These are phyloP conservation scores for Antedon mediterranea DNA, from an alignment of 53 echinoderm and acorn worm genomes.

Conservation along the genomic window DNA sequence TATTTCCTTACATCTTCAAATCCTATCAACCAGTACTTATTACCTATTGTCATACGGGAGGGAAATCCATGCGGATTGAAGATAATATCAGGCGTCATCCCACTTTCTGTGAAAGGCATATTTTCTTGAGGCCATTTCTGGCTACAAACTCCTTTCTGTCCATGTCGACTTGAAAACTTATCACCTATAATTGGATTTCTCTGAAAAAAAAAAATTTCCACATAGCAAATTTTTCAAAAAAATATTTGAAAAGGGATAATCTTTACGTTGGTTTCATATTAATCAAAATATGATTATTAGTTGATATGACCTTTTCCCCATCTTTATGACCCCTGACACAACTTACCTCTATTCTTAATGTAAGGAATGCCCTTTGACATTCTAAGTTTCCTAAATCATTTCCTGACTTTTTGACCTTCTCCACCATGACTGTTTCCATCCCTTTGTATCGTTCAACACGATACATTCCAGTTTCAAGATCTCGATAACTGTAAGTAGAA, in stretches of 20 bases:
- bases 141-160: slow-evolving; percentile 94
- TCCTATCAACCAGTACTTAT: neutral
- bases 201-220: slow-evolving; percentile 8
- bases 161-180: slow-evolving; percentile 97
- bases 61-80: slow-evolving; percentile 98
- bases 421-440: slow-evolving; percentile 57
- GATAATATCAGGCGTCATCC: slow-evolving; percentile 95
- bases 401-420: slow-evolving; percentile 57
- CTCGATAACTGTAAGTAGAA: slow-evolving; percentile 26
- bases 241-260: too few species aligned
- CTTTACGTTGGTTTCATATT: too few species aligned
- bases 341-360: slow-evolving; percentile 71
- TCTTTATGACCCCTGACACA: neutral
- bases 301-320: neutral
- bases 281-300: too few species aligned
- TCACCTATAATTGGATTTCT: slow-evolving; percentile 71
- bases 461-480: slow-evolving; percentile 42
- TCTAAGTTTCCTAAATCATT: slow-evolving; percentile 46
- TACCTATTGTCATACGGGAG: slow-evolving; percentile 97
- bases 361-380: slow-evolving; percentile 70
- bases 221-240: too few species aligned
- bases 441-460: slow-evolving; percentile 48
- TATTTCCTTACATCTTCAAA: too few species aligned
- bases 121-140: slow-evolving; percentile 84
- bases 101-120: slow-evolving; percentile 97